Conservation (phyloP, 1,140 invertebrate species). For the Nilaparvata lugens region DNA sequence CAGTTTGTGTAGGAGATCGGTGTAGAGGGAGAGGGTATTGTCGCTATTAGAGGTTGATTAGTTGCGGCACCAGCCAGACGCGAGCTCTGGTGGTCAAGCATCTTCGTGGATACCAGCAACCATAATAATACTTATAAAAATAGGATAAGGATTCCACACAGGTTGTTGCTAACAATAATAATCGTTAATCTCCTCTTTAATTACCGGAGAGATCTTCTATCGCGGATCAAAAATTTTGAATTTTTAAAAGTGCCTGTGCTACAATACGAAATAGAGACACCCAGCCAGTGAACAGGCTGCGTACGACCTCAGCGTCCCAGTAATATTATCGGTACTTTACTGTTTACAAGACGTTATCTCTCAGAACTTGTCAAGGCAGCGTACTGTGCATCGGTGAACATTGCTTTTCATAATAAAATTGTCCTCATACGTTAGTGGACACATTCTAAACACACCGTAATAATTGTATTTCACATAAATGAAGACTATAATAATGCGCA, state of each 20-base stretch:
- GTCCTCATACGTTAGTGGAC: neutral
- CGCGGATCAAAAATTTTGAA: conserved; percentile 3
- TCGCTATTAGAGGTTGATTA: no score
- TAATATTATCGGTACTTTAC: conserved; percentile 1
- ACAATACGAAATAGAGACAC: no score
- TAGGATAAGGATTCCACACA: neutral
- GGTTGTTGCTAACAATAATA: neutral
- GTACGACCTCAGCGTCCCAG: neutral
- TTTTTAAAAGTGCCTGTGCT: neutral
- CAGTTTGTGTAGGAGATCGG: no score
- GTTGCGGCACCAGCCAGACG: no score
- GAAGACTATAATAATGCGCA: conserved; percentile 1
- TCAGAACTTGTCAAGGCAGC: neutral
- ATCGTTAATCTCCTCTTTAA: neutral
- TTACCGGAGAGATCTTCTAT: neutral
- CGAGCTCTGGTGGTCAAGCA: no score
- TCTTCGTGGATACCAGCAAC: no score
- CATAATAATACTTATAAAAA: no score
- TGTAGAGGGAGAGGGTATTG: no score
- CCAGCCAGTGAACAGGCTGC: no score
- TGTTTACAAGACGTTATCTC: neutral
- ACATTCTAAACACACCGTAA: neutral
- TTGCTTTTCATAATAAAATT: conserved; percentile 4
- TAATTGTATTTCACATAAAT: conserved; percentile 5
- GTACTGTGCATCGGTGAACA: neutral